Base-by-base conservation (phyloP, 2,797 vertebrate species). In the Gobio occitaniae region DNA sequence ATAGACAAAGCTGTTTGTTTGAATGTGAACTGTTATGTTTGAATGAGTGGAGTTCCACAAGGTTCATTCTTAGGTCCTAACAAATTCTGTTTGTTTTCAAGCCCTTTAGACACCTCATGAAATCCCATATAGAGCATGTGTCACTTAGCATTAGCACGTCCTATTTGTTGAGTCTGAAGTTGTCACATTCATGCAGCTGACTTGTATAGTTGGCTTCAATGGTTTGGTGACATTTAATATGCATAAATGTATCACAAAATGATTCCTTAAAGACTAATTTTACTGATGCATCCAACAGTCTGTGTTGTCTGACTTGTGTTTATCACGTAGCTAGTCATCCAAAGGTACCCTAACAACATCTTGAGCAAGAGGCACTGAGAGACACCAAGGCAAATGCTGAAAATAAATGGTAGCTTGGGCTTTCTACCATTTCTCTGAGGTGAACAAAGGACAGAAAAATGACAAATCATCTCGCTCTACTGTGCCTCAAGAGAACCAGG, bases 391-490 rank as follows among this genome's bases (percentile, higher is more conserved):
- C 17, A 82, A 72, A 47, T 82, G 69, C 41, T 61, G 15, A 66
- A 59, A 74, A 38, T 68, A 83, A 59, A 52, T 41, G 10, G n/a
- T 36, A 59, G 9, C 32, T 65, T n/a, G 10, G 25, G 11, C 71
- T 38, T 48, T 32, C 48, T 32, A 10, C 48, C 17, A 16, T 78
- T 79, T 80, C 56, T 65, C 29, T 80, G 79, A 79, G 32, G 68
- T 81, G 48, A 29, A 68, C 59, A 52, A 76, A 82, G 47, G 56
- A 65, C 41, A 48, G 8, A 65, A 63, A 52, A 74, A 84, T 78
- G 12, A 78, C 83, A 84, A 44, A 66, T 59, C 63, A 66, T 69
- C 17, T 44, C 11, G 10, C 13, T 38, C 38, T 71, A 50, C 78
- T 80, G 19, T 56, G 54, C 59, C 74, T 21, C 15, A 77, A 63